Base-by-base conservation (phyloP, 2,113 vertebrate species). In the Thunnus maccoyii region DNA sequence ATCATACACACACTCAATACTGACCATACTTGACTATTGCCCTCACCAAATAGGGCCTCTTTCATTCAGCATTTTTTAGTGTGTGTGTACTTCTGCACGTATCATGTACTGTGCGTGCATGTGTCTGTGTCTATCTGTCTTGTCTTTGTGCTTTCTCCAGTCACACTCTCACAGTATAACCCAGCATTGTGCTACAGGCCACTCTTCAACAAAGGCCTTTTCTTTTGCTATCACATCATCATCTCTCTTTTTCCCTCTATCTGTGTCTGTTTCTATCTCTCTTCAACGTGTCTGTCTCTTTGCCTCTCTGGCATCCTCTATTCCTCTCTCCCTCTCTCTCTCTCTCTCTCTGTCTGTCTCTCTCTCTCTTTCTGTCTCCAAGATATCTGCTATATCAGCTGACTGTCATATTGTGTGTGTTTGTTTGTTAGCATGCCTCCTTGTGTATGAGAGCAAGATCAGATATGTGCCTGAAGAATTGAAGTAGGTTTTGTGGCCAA, bases 361-460 rank as follows among this genome's bases (percentile, higher is more conserved):
- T 36, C 10, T 72, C 46, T 56, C 41, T 5, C 11, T 62, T 22
- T 61, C 58, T 74, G 18, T 27, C 32, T 73, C 55, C 47, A 55
- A 60, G 71, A 78, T 91, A 90, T 90, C 86, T 68, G 78, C 78
- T 88, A 2, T 30, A 90, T 94, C 91, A 89, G 88, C 89, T 94
- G 92, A 93, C 84, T 82, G 89, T 91, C 90, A 89, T 91, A 86
- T 80, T 88, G 76, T 86, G 80, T 73, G 76, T 76, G 72, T 85
- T 77, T 85, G 78, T 82, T 66, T 81, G 78, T 88, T 82, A 83
- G 71, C 84, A 57, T 73, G 67, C 51, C 78, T 88, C 47, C 76
- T 73, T 76, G 82, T 81, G 48, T 44, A 60, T 80, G 71, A 80
- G 85, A 66, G 61, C 52, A 89, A 81, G 82, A 78, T 86, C 85